Percentiles rank a stretch among this genome's conserved stretches.
phyloP scores from a whole-genome alignment of 2,888 invertebrate genomes.

The Himalopsyche anomala region DNA sequence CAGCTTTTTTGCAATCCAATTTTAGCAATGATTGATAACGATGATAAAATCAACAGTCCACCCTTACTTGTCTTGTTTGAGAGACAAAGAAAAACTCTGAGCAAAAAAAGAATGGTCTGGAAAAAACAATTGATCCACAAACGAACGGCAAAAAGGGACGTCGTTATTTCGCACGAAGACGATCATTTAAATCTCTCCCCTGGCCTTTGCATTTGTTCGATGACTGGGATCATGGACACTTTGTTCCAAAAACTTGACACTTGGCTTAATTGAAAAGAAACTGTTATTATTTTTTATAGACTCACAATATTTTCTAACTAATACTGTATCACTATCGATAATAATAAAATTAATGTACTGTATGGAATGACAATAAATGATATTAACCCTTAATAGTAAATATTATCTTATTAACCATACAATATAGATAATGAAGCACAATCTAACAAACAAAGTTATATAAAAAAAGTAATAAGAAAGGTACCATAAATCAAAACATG shows the following conservation, averaged over 20 bases:
- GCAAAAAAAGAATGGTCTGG: conserved; percentile 28
- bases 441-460: too few relatives aligned
- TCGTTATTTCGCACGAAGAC: conserved; percentile 38
- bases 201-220: conserved; percentile 27
- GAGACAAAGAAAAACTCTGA: conserved; percentile 23
- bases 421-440: too few relatives aligned
- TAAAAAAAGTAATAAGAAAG: too few relatives aligned
- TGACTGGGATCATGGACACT: conserved; percentile 9
- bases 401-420: too few relatives aligned
- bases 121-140: conserved; percentile 43
- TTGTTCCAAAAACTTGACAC: neutral
- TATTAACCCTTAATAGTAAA: too few relatives aligned
- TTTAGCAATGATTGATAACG: conserved; percentile 35
- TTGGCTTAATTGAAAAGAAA: neutral
- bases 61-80: conserved; percentile 42
- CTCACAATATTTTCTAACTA: too few relatives aligned
- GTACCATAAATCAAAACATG: too few relatives aligned
- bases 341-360: too few relatives aligned
- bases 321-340: too few relatives aligned
- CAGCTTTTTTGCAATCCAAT: neutral
- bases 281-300: too few relatives aligned
- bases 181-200: conserved; percentile 40
- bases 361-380: too few relatives aligned
- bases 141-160: conserved; percentile 37
- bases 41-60: conserved; percentile 35